Conservation (phyloP, 2,113 vertebrate genomes). For the Istiophorus platypterus region DNA sequence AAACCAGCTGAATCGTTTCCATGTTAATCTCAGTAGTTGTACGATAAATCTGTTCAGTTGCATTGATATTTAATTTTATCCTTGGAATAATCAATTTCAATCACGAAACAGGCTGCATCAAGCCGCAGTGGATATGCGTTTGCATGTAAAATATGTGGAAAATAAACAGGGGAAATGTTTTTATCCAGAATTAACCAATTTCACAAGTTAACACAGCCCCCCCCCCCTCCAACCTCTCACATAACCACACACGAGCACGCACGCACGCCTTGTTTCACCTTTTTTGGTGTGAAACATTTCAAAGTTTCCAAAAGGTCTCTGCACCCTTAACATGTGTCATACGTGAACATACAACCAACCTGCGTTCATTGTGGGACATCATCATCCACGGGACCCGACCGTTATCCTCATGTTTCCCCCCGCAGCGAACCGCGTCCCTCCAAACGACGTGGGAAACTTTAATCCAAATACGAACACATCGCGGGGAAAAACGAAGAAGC, state of each 20-base stretch:
- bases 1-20: not conserved
- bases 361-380: slow-evolving; percentile 84
- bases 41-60: not conserved
- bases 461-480: slow-evolving; percentile 55
- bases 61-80: not conserved
- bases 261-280: not conserved
- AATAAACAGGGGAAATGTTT: not conserved
- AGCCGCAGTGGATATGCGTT: not conserved
- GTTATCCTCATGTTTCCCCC: slow-evolving; percentile 73
- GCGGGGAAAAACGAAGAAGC: slow-evolving; percentile 23
- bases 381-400: slow-evolving; percentile 76
- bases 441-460: slow-evolving; percentile 63
- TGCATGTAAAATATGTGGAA: not conserved
- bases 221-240: too few relatives aligned
- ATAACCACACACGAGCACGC: not conserved
- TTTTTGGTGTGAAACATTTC: not conserved
- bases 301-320: too few relatives aligned
- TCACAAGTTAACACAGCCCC: not conserved
- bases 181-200: not conserved
- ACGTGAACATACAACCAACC: slow-evolving; percentile 66
- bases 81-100: not conserved
- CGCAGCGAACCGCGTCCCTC: slow-evolving; percentile 46
- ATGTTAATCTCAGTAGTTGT: not conserved
- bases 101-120: not conserved
- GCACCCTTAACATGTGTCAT: too few relatives aligned